Evolutionary conservation across 2,888 invertebrate genomes (phyloP).

Genomic region (Rhagonycha lutea): DNA sequence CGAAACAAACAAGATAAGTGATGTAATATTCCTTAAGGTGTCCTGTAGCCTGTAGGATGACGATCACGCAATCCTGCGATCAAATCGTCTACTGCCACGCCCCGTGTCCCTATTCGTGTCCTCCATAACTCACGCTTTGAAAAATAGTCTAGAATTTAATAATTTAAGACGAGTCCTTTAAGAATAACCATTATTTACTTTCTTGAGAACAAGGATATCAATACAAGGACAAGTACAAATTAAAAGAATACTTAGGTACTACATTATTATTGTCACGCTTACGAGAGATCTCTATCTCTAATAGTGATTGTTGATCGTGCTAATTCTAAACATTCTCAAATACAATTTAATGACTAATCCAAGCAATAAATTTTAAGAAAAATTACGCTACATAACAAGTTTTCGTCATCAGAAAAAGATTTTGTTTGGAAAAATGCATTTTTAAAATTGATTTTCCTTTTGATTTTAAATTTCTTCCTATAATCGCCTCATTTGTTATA

Average conservation of each 20-base stretch:
- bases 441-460: no score
- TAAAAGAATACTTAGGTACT: background rate
- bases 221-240: background rate
- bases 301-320: background rate
- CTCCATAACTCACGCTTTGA: slow-evolving; percentile 29
- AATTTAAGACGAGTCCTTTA: slow-evolving; percentile 19
- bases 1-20: slow-evolving; percentile 22
- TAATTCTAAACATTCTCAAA: background rate
- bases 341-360: background rate
- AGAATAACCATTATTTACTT: slow-evolving; percentile 15
- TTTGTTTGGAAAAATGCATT: no score
- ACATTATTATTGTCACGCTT: slow-evolving; percentile 1
- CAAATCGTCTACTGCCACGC: slow-evolving; percentile 37
- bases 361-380: background rate
- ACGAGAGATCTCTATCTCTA: background rate
- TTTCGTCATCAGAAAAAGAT: background rate
- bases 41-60: slow-evolving; percentile 34
- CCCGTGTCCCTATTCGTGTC: slow-evolving; percentile 31
- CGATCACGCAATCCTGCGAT: slow-evolving; percentile 41
- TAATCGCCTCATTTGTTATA: no score
- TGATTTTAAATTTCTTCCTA: no score
- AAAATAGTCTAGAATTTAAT: slow-evolving; percentile 22
- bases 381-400: background rate
- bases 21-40: slow-evolving; percentile 36
- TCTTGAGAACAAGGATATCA: background rate